Evolutionary conservation across 2,113 vertebrate species (phyloP), one percentile per base, ranked within the genome.

Genomic region (Arenaria interpres): DNA sequence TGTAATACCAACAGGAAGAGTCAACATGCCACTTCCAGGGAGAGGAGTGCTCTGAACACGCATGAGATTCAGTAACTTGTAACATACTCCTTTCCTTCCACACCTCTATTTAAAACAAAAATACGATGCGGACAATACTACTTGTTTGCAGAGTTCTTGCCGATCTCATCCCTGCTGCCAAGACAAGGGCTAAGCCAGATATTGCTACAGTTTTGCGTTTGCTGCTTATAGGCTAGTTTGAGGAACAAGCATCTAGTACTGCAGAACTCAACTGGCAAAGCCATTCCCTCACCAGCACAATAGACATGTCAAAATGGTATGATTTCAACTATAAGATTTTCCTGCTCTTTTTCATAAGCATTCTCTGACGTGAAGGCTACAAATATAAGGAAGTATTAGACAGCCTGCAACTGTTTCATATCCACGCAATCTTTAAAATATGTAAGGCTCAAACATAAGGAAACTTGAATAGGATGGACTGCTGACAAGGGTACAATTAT

Each of bases 1-100:
- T 99, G 95, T 11, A 98, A 98, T 69, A 96, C 48, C 97, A 94
- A 97, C 77, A 97, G 95, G 74, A 79, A 95, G 86, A 96, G 90
- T 97, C 71, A 97, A 91, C 62, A 96, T 28, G 43, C 72, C 66
- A 84, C 57, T 90, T 88, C 71, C 64, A 95, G 85, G 94, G 80
- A 81, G 5, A 82, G 17, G 66, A 76, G 45, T 28, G 46, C 82
- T 79, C 92, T 97, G 60, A 93, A 91, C 64, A 93, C 0, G 1
- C 48, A 46, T n/a, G 71, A 78, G 66, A 85, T 30, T 92, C 62
- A 92, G 73, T 76, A 95, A 93, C 79, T 89, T 64, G 56, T 86
- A 94, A 91, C 67, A 94, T 15, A 86, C 19, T 81, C 74, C 48
- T 91, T 84, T 77, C 86, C 66, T 89, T 90, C 62, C 81, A 95